phyloP scores from a whole-genome alignment of 2,888 invertebrate genomes.

The Caenorhabditis angaria region DNA sequence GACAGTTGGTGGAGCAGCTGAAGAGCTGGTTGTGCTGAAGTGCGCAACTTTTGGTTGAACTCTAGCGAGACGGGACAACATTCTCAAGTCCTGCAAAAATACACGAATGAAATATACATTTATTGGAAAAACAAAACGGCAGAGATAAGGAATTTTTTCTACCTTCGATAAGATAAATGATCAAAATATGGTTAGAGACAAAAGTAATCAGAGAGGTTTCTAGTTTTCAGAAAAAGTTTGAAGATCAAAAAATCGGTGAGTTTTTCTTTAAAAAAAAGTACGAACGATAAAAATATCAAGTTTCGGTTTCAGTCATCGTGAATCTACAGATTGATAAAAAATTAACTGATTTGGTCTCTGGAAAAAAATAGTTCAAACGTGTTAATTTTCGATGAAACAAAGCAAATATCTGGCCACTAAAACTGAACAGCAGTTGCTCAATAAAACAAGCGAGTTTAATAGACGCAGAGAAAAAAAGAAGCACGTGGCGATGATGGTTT shows the following conservation, averaged over 20 bases:
- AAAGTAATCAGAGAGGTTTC: no score
- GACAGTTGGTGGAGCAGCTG: conserved; percentile 54
- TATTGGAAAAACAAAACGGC: neutral
- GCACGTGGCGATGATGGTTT: conserved; percentile 13
- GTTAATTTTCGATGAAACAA: neutral
- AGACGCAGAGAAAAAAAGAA: neutral
- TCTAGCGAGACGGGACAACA: conserved; percentile 1
- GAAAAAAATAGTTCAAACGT: conserved; percentile 3
- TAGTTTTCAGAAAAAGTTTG: neutral
- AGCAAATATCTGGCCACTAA: conserved; percentile 2
- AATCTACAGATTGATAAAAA: no score
- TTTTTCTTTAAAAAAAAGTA: no score
- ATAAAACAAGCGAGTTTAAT: neutral
- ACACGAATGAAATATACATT: no score
- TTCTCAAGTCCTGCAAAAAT: neutral
- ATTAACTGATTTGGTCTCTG: conserved; percentile 9
- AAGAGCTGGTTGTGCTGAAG: conserved; percentile 39
- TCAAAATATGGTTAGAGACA: no score
- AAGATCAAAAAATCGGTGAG: neutral
- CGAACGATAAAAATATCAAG: no score
- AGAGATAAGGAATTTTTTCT: neutral
- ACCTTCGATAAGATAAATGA: neutral
- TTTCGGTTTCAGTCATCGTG: no score
- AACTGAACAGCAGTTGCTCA: neutral
- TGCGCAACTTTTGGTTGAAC: conserved; percentile 33